These are phyloP conservation scores for Gavialis gangeticus DNA, from an alignment of 2,113 vertebrate species.

Conservation along the genomic window DNA sequence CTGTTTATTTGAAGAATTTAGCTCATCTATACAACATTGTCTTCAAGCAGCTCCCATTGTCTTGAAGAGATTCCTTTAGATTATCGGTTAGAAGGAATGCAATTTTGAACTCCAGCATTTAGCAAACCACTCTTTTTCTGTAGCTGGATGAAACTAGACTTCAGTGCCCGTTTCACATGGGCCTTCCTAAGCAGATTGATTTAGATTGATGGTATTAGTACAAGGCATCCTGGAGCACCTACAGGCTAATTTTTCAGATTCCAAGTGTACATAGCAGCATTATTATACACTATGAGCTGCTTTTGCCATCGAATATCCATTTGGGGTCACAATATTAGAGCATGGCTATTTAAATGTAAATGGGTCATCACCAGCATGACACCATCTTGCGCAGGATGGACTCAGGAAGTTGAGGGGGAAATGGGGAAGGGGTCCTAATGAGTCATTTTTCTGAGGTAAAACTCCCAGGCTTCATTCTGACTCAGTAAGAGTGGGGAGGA, in stretches of 20 bases:
- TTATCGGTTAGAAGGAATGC: not conserved
- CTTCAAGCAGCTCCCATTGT: not conserved
- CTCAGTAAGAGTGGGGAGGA: not conserved
- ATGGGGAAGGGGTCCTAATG: not conserved
- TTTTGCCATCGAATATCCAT: not conserved
- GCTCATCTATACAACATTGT: no score
- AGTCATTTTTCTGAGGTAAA: not conserved
- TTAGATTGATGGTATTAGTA: not conserved
- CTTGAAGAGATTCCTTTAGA: not conserved
- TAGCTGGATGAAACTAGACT: not conserved
- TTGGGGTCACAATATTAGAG: not conserved
- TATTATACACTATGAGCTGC: not conserved
- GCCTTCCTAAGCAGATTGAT: not conserved
- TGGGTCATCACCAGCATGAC: not conserved
- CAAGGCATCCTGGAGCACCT: not conserved
- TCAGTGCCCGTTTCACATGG: not conserved
- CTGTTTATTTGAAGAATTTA: not conserved
- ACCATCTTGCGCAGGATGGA: not conserved
- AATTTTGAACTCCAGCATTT: not conserved
- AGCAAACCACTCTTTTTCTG: not conserved
- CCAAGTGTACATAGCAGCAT: no score
- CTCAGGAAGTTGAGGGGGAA: not conserved
- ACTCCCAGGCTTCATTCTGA: not conserved
- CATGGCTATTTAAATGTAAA: not conserved
- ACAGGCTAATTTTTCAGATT: accelerated